Conservation (phyloP, 2,797 vertebrate genomes). For the Silurus lanzhouensis region DNA sequence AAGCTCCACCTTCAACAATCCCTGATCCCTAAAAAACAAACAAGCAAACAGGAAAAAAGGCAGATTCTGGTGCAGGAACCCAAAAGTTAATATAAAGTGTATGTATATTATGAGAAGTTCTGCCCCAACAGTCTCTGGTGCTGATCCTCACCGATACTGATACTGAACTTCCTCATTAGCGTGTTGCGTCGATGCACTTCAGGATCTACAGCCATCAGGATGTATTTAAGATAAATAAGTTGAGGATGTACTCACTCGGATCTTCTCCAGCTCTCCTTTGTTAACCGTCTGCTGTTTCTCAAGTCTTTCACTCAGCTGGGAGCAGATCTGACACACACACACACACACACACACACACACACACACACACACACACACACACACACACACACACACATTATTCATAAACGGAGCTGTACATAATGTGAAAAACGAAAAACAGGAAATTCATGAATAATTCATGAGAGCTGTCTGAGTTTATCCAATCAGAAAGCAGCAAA, state of each 20-base stretch:
- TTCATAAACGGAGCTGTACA: neutral
- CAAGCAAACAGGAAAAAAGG: neutral
- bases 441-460: neutral
- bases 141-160: neutral
- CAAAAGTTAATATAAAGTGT: neutral
- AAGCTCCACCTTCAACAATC: neutral
- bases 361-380: neutral
- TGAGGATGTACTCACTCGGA: conserved; percentile 81
- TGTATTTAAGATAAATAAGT: neutral
- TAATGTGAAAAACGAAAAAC: neutral
- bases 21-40: neutral
- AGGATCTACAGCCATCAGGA: neutral
- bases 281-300: conserved; percentile 96
- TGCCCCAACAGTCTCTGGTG: no score
- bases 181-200: neutral
- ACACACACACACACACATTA: neutral
- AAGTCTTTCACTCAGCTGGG: conserved; percentile 94
- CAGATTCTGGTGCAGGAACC: neutral
- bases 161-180: neutral
- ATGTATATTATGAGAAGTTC: no score
- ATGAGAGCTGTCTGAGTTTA: neutral
- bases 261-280: conserved; percentile 93
- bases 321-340: conserved; percentile 86
- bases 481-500: neutral
- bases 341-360: conserved; percentile 40